Percentiles rank a stretch among this genome's conserved stretches.
phyloP scores from a whole-genome alignment of 1,140 invertebrate genomes.

The Drosophila nigromelanica region DNA sequence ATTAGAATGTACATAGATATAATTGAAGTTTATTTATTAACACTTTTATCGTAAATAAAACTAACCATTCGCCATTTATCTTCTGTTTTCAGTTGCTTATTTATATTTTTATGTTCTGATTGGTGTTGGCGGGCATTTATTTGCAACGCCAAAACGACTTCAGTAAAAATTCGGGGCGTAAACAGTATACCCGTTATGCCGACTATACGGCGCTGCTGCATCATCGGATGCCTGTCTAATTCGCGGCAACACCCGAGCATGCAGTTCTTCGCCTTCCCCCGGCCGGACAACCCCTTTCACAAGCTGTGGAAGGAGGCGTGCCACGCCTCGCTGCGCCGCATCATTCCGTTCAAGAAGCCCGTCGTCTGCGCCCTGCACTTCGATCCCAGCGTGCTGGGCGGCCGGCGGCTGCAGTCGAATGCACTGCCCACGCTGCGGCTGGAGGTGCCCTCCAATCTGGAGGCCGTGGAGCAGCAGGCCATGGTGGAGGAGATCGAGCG shows the following conservation, averaged over 20 bases:
- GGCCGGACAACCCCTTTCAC: conserved; percentile 76
- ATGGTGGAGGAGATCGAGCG: conserved; percentile 80
- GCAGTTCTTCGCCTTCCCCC: conserved; percentile 80
- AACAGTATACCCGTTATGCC: conserved; percentile 69
- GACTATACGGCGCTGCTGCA: conserved; percentile 79
- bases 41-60: neutral
- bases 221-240: conserved; percentile 77
- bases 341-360: conserved; percentile 77
- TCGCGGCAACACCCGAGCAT: conserved; percentile 75
- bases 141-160: conserved; percentile 63
- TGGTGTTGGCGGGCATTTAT: conserved; percentile 60
- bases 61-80: neutral
- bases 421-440: conserved; percentile 69
- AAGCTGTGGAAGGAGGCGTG: conserved; percentile 79
- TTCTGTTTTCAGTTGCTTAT: conserved; percentile 44
- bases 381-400: conserved; percentile 72
- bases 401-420: conserved; percentile 66
- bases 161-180: conserved; percentile 60
- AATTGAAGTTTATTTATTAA: too few relatives aligned
- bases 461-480: conserved; percentile 73
- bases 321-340: conserved; percentile 73
- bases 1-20: neutral
- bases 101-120: conserved; percentile 39
- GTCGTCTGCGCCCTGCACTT: conserved; percentile 79
- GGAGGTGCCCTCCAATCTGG: conserved; percentile 75